Base-by-base conservation (phyloP, 2,113 vertebrate species). In the Neogobius melanostomus region DNA sequence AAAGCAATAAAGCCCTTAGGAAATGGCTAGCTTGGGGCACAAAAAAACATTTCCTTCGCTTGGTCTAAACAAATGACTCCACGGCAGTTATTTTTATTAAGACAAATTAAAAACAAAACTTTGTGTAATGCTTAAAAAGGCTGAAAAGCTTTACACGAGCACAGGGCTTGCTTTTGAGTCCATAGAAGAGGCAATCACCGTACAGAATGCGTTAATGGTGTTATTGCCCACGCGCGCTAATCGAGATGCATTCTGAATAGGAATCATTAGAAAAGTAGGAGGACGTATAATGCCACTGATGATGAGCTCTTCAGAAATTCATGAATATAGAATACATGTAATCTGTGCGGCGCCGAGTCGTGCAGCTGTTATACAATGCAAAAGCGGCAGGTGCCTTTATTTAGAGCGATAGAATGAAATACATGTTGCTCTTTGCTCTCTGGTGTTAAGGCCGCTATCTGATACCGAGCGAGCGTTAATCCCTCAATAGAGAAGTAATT, bases 181-280 rank as follows among this genome's bases (percentile, higher is more conserved):
- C 82, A 87, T 87, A 82, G 87, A 87, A 81, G 66, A 66, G 54
- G 83, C 73, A 83, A 83, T 86, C 86, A 78, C 53, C 0, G 46
- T 50, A 46, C 66, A 65, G 61, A 49, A 59, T 49, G 71, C 73
- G 69, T 83, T 80, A 72, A 79, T 68, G 71, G 65, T 53, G 14
- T 50, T 70, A 70, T 28, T 68, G 64, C 72, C 48, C 47, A 68
- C n/a, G 49, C 68, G 49, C 66, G 54, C 66, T 65, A 70, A 71
- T 56, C 69, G 65, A 1, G 70, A 78, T 64, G 48, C 62, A 70
- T 71, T 85, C 79, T 57, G 56, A 51, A 76, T 60, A 68, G 42
- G 59, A n/a, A 44, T 61, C 7, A 61, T 64, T 16, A n/a, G 75
- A 68, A 42, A 82, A 74, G 74, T 57, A 56, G 59, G 62, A 5